Base-by-base conservation (phyloP, 2,888 invertebrate species). In the Strigamia transsilvanica region DNA sequence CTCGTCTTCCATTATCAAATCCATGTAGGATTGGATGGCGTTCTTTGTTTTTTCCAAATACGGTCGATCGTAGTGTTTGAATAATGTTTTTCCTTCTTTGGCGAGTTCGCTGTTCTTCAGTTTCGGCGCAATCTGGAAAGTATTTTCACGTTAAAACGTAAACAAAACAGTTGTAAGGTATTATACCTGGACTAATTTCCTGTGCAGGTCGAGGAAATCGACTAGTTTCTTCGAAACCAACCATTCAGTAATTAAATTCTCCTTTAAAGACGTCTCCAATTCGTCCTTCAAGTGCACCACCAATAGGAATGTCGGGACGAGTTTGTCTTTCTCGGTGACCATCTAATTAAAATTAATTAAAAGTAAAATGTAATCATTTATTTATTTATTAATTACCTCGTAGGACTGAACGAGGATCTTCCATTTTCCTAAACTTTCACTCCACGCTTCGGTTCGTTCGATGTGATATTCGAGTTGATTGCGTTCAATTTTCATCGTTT, bases 1-100 rank as follows among this genome's bases (percentile, higher is more conserved):
- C 84, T 96, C 96, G 86, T 96, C 95, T 89, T 94, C 94, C 87
- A 96, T 90, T 85, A 96, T 93, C 88, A 93, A 94, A 95, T 96
- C 93, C 86, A 96, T 90, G 89, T 94, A 96, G 88, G 93, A 94
- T 88, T 96, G 95, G 86, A 96, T 93, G 87, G 94, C 93, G 84
- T 89, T 90, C 88, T 94, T 94, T 3, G 94, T 94, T 87, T 94
- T 95, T 84, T 95, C 95, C 85, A 96, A 88, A 2, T 93, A 92
- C 84, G 92, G 92, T 86, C 91, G 92, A 86, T 96, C 95, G 46
- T 87, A 85, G 81, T 92, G 93, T 88, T 95, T 96, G 23, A 96
- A 95, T 83, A 93, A 89, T 87, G 94, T 93, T 86, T 94, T 95
- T 79, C 86, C 85, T 79, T 83, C 83, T 82, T 80, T 84, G 0